phyloP scores from a whole-genome alignment of 2,888 invertebrate genomes.

The Cataglyphis altisquamis region DNA sequence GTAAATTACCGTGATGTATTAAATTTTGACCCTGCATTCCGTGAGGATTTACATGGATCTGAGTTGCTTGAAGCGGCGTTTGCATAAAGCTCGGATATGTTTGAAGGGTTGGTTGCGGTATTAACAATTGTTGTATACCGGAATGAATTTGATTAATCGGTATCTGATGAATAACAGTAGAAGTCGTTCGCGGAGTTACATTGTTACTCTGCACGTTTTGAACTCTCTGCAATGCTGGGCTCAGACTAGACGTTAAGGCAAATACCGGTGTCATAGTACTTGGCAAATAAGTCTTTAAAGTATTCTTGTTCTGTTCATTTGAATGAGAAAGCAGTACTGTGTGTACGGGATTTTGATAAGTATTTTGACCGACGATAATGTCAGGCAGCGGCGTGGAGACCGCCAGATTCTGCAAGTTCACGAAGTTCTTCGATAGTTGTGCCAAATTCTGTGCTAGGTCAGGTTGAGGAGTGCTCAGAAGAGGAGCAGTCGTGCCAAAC shows the following conservation, averaged over 20 bases:
- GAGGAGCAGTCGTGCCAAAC: slow-evolving; percentile 76
- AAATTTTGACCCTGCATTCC: slow-evolving; percentile 78
- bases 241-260: slow-evolving; percentile 73
- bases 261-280: slow-evolving; percentile 80
- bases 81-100: slow-evolving; percentile 72
- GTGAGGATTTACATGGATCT: slow-evolving; percentile 78
- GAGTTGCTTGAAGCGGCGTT: slow-evolving; percentile 66
- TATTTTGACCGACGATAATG: slow-evolving; percentile 82
- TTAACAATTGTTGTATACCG: slow-evolving; percentile 69
- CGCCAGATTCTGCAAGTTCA: slow-evolving; percentile 63
- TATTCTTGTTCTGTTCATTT: slow-evolving; percentile 71
- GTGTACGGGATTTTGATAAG: slow-evolving; percentile 79
- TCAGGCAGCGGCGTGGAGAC: slow-evolving; percentile 79
- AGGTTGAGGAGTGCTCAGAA: slow-evolving; percentile 73
- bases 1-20: slow-evolving; percentile 58
- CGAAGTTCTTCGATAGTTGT: slow-evolving; percentile 65
- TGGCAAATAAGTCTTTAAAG: slow-evolving; percentile 75
- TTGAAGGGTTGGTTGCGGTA: slow-evolving; percentile 78
- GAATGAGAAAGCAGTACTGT: slow-evolving; percentile 76
- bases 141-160: slow-evolving; percentile 57
- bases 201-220: slow-evolving; percentile 61
- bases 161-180: slow-evolving; percentile 59
- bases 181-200: slow-evolving; percentile 68
- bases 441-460: slow-evolving; percentile 36
- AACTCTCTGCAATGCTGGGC: slow-evolving; percentile 67